phyloP scores from a whole-genome alignment of 2,113 vertebrate species.

The Ochotona princeps region DNA sequence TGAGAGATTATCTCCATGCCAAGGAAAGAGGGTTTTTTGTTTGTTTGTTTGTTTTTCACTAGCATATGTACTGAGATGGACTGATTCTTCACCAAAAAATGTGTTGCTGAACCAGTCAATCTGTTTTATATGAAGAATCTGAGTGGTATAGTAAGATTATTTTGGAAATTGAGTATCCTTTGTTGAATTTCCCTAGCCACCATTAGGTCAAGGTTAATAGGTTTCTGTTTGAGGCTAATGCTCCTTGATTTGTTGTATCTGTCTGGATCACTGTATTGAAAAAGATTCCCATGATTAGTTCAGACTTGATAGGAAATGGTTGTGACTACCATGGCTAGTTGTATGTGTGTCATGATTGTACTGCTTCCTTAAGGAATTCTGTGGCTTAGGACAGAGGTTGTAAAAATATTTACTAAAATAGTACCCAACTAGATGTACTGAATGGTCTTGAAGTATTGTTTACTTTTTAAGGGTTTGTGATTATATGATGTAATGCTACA shows the following conservation, averaged over 20 bases:
- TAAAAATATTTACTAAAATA: background rate
- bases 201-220: background rate
- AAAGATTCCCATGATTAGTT: background rate
- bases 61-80: background rate
- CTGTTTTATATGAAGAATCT: background rate
- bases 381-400: background rate
- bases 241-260: background rate
- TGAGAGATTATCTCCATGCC: background rate
- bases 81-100: background rate
- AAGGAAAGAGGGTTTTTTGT: too few species aligned
- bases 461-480: background rate
- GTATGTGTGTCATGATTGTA: background rate
- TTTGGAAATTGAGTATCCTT: background rate
- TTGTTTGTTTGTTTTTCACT: background rate
- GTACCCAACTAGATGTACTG: background rate
- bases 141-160: background rate
- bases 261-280: background rate
- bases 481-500: background rate
- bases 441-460: conserved; percentile 5
- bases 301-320: background rate
- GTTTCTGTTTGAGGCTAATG: background rate
- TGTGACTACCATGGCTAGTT: background rate
- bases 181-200: background rate
- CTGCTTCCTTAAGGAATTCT: background rate
- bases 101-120: background rate